These are phyloP conservation scores for Marmota monax DNA, from an alignment of 2,113 vertebrate genomes.

Conservation along the genomic window DNA sequence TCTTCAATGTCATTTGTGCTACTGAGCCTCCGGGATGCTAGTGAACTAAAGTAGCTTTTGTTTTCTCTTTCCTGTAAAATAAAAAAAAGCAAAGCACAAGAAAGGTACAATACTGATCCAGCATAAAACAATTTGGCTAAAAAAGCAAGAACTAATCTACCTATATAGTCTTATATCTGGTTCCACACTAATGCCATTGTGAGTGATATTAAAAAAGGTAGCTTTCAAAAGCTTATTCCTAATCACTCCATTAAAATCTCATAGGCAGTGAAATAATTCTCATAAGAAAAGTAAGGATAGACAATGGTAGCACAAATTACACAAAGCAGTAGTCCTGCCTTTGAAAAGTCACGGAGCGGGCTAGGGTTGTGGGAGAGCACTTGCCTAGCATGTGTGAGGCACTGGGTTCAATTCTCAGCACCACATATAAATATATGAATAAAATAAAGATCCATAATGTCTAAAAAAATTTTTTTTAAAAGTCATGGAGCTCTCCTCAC, in stretches of 20 bases:
- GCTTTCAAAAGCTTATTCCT: background rate
- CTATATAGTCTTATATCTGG: background rate
- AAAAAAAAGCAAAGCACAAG: conserved; percentile 62
- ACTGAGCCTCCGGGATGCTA: conserved; percentile 86
- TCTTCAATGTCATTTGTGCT: conserved; percentile 86
- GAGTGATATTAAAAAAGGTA: background rate
- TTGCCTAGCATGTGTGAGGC: too few species aligned
- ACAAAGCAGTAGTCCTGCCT: background rate
- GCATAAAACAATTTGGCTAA: background rate
- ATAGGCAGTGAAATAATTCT: background rate
- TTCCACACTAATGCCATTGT: background rate
- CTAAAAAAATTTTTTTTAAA: too few species aligned
- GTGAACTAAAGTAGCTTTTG: conserved; percentile 85
- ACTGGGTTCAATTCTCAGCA: too few species aligned
- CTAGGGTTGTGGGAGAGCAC: too few species aligned
- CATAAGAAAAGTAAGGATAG: background rate
- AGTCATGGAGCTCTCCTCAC: background rate
- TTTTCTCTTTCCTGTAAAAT: conserved; percentile 88
- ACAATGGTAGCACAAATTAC: background rate
- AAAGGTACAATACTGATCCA: background rate
- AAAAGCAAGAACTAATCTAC: too few species aligned
- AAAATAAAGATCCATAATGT: too few species aligned
- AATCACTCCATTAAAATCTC: background rate
- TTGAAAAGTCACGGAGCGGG: background rate
- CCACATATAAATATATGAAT: too few species aligned